Conservation (phyloP, 35 echinoderm and acorn worm genomes). For the Eucidaris tribuloides region DNA sequence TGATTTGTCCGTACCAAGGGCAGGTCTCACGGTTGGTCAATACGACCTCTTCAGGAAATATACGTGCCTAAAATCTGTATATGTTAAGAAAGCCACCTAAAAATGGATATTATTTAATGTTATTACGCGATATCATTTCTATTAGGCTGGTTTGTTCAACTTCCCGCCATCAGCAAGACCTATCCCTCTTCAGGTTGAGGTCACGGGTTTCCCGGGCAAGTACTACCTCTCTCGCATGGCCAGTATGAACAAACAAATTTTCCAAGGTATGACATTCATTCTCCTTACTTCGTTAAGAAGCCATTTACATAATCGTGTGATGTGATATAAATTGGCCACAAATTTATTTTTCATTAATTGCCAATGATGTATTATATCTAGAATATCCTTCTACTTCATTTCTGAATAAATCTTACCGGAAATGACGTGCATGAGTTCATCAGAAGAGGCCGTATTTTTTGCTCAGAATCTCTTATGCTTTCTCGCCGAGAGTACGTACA, state of each 20-base stretch:
- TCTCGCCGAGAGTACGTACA: too few species aligned
- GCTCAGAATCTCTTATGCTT: too few species aligned
- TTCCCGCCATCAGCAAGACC: constrained; percentile 82
- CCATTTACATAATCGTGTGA: background rate
- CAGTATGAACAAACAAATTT: constrained; percentile 90
- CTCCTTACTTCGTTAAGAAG: background rate
- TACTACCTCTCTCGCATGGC: constrained; percentile 94
- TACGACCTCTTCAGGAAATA: too few species aligned
- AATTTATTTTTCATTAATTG: background rate
- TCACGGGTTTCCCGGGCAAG: constrained; percentile 83
- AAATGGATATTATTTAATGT: background rate
- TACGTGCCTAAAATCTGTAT: too few species aligned
- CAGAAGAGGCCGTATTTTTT: too few species aligned
- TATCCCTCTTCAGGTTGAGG: constrained; percentile 70
- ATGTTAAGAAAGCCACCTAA: background rate
- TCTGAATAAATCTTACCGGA: too few species aligned
- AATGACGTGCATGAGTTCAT: too few species aligned
- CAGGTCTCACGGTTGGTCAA: too few species aligned
- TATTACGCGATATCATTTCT: background rate
- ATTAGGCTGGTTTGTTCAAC: constrained; percentile 69
- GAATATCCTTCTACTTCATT: too few species aligned
- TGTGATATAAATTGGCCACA: background rate
- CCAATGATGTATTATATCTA: too few species aligned
- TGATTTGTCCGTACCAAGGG: too few species aligned
- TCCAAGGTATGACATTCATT: constrained; percentile 93